Percentiles rank a stretch among this genome's conserved stretches.
Evolutionary conservation across 2,113 vertebrate species (phyloP).

Genomic region (Numenius arquata): DNA sequence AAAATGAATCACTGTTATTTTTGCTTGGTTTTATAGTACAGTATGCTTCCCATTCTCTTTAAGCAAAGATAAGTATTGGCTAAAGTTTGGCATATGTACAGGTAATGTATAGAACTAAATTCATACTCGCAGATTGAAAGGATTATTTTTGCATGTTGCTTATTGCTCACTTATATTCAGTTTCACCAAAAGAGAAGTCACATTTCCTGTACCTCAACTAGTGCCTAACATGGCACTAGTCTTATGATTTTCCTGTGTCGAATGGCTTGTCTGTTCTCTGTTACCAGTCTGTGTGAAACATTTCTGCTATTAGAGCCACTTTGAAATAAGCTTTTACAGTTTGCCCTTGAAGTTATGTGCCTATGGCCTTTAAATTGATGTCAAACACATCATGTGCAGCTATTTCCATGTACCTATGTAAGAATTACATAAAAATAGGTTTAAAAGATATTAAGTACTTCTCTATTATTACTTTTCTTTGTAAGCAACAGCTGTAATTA

Average conservation of each 20-base stretch:
- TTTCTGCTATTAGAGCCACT: neutral
- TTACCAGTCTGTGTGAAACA: neutral
- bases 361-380: slow-evolving; percentile 35
- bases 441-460: slow-evolving; percentile 7
- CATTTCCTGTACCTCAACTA: neutral
- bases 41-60: neutral
- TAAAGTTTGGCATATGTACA: neutral
- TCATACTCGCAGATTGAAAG: neutral
- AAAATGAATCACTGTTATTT: neutral
- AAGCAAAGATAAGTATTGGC: neutral
- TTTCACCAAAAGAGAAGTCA: neutral
- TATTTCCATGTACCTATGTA: neutral
- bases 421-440: neutral
- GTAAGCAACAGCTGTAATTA: neutral
- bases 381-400: neutral
- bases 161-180: neutral
- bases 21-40: neutral
- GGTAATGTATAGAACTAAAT: neutral
- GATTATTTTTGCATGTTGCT: neutral
- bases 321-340: neutral
- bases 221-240: neutral
- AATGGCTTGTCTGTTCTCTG: neutral
- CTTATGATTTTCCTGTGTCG: neutral
- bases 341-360: slow-evolving; percentile 6
- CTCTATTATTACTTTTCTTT: neutral